These are phyloP conservation scores for Mystacides longicornis DNA, from an alignment of 2,888 invertebrate genomes.

Conservation along the genomic window DNA sequence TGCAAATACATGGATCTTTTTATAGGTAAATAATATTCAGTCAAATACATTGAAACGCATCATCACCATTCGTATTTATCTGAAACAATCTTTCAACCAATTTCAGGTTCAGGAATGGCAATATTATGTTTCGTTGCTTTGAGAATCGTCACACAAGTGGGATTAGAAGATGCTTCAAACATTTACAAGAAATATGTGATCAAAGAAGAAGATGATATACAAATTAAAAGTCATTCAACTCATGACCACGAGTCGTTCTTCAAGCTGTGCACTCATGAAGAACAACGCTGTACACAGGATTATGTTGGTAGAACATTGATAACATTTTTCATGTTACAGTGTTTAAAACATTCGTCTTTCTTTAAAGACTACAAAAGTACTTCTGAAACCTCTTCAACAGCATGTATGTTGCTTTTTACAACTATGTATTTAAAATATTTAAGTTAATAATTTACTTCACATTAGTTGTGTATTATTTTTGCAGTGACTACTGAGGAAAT, in stretches of 20 bases:
- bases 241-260: slow-evolving; percentile 45
- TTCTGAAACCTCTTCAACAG: too few species aligned
- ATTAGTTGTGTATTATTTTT: too few species aligned
- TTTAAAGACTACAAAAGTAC: too few species aligned
- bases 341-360: slow-evolving; percentile 60
- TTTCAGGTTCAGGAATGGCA: slow-evolving; percentile 70
- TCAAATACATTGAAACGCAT: too few species aligned
- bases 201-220: slow-evolving; percentile 30
- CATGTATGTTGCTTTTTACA: too few species aligned
- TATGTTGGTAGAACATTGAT: slow-evolving; percentile 69
- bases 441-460: too few species aligned
- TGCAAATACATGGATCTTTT: slow-evolving; percentile 67
- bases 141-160: slow-evolving; percentile 67
- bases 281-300: slow-evolving; percentile 55
- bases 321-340: slow-evolving; percentile 66
- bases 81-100: neutral
- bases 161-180: slow-evolving; percentile 41
- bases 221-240: slow-evolving; percentile 31
- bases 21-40: slow-evolving; percentile 50
- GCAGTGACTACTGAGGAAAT: slow-evolving; percentile 45
- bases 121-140: slow-evolving; percentile 67
- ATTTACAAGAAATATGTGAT: slow-evolving; percentile 41
- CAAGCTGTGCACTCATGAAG: slow-evolving; percentile 59
- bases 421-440: too few species aligned
- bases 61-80: neutral